Base-by-base conservation (phyloP, 2,888 invertebrate species). In the Phyto melanocephala region DNA sequence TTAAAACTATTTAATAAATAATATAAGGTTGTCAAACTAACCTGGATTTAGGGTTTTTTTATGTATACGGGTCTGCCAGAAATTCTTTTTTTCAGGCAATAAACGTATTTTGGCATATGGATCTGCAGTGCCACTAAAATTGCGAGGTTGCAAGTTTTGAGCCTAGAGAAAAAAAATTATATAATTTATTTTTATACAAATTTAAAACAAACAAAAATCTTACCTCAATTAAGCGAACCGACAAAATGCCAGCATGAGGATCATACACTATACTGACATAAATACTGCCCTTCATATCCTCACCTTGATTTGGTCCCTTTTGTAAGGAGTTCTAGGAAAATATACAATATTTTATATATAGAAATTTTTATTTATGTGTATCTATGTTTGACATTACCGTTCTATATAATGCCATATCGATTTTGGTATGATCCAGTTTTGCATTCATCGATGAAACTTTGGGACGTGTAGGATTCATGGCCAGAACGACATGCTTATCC, bases 31-130 rank as follows among this genome's bases (percentile, higher is more conserved):
- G 6, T 28, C 3, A 28, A 28, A 63, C 65, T 0, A 42, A 93
- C 93, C 92, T 85, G 94, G 94, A 90, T 93, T 93, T 62, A 94
- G 89, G 6, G 94, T 94, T 87, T 93, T 93, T 88, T 93, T 93
- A 87, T 94, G 94, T 80, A 94, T 93, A 86, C 92, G 91, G 1
- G 94, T 94, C 88, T 94, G 93, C 93, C 93, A 93, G 72, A 93
- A 92, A 86, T 93, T 93, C 83, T 92, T 93, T 84, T 92, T 92
- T 86, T 94, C 94, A 1, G 94, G 93, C 22, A 94, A 86, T 15
- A 95, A 88, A 17, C 94, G 92, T 56, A 95, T 92, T 88, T 94
- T 94, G 37, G 94, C 94, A 87, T 94, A 94, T 0, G 94, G 94
- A 90, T 95, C 94, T 13, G 93, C 93, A 0, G 93, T 93, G 47